phyloP scores from a whole-genome alignment of 2,888 invertebrate genomes.

The Sinohyriopsis cumingii region DNA sequence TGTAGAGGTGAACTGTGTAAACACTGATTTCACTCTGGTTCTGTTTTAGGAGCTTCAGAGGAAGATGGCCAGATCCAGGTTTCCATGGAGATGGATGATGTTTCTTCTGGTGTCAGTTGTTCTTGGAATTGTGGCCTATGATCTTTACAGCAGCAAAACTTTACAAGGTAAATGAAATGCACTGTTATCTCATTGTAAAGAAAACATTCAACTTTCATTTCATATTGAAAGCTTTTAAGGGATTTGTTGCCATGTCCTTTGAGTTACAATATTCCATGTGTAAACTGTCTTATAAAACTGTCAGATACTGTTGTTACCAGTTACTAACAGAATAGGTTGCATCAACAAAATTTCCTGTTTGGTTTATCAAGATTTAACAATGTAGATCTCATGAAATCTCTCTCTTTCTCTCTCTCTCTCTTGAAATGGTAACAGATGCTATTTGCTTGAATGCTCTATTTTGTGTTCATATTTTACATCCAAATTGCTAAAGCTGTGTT shows the following conservation, averaged over 20 bases:
- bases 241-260: not conserved
- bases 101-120: constrained; percentile 55
- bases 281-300: no score
- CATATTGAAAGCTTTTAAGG: not conserved
- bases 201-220: not conserved
- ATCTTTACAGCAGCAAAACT: constrained; percentile 59
- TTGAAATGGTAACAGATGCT: not conserved
- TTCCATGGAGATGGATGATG: constrained; percentile 65
- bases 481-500: constrained; percentile 1
- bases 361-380: no score
- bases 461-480: not conserved
- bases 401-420: no score
- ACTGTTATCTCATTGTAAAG: not conserved
- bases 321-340: no score
- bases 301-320: no score
- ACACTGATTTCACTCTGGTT: not conserved
- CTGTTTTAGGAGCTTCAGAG: constrained; percentile 61
- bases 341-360: not conserved
- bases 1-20: not conserved
- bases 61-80: constrained; percentile 58
- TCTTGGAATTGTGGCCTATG: constrained; percentile 61
- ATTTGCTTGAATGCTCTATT: not conserved
- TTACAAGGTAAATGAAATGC: constrained; percentile 55
- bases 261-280: no score
- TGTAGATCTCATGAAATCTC: no score